Evolutionary conservation across 2,113 vertebrate species (phyloP).

Genomic region (Sapayoa aenigma): DNA sequence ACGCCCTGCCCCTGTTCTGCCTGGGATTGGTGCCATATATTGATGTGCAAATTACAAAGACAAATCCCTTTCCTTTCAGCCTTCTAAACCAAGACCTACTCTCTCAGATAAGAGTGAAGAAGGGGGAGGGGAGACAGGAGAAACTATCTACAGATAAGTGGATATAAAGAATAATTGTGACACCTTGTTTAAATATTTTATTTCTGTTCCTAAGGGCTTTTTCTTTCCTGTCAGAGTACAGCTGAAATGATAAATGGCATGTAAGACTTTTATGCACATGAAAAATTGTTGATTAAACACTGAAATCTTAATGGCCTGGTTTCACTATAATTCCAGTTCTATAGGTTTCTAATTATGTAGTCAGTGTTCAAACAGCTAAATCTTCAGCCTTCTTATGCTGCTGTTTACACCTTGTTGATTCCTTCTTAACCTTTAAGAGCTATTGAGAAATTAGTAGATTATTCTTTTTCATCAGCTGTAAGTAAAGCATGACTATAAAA

Average conservation of each 20-base stretch:
- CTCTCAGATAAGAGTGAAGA: background rate
- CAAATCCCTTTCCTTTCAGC: slow-evolving; percentile 12
- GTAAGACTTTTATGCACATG: background rate
- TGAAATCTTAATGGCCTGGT: background rate
- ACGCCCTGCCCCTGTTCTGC: background rate
- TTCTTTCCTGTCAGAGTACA: background rate
- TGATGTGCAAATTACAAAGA: slow-evolving; percentile 13
- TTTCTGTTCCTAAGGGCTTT: background rate
- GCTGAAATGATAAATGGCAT: background rate
- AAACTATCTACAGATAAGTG: slow-evolving; percentile 2
- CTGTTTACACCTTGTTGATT: slow-evolving; percentile 39
- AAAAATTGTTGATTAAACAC: slow-evolving; percentile 27
- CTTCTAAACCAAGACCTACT: background rate
- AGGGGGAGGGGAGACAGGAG: background rate
- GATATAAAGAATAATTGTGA: background rate
- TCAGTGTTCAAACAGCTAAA: background rate
- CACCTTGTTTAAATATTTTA: slow-evolving; percentile 25
- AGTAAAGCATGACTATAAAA: background rate
- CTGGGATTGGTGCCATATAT: background rate
- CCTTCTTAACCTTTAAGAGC: slow-evolving; percentile 31
- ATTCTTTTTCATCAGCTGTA: background rate
- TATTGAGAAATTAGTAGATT: slow-evolving; percentile 37
- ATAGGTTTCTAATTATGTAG: background rate
- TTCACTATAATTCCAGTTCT: background rate
- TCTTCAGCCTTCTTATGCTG: background rate